Evolutionary conservation across 2,888 invertebrate species (phyloP), one percentile per base, ranked within the genome.

Genomic region (Papilio elwesi): DNA sequence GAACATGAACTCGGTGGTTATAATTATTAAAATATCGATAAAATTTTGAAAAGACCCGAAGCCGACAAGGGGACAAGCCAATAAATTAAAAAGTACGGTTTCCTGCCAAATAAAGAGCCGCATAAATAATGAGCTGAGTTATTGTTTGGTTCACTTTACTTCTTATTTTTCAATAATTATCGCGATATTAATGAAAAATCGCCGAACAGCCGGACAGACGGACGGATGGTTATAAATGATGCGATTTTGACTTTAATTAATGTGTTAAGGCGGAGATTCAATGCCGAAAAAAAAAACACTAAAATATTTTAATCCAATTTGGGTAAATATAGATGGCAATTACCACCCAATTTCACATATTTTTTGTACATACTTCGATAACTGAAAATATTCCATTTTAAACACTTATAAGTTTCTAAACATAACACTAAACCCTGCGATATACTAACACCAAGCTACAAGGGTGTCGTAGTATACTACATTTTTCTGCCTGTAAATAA

Each of bases 231-330:
- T 73, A 80, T 74, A 78, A 77, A 78, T 80, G 79, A 80, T 74
- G 78, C 68, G 73, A 69, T 74, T 78, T 78, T 75, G 78, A 77
- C 76, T 77, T 77, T 80, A 79, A 80, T 78, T 79, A 76, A 78
- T 78, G 77, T 71, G 65, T 78, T 79, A 75, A 76, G 75, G 78
- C 64, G 70, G 69, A 70, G 63, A 57, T 49, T 64, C 70, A 51
- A 12, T 68, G 15, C 3, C 47, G n/a, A 15, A 59, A 10, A 26
- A 59, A 38, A n/a, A 7, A 3, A n/a, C 13, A 13, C 8, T n/a
- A 8, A 9, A 6, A 26, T 9, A 53, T 16, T 15, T 9, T 51
- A 13, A n/a, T 8, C 6, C 1, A 52, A n/a, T n/a, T 52, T 52
- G 15, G 7, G n/a, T 52, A 52, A 6, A 52, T 15, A 53, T 11